These are phyloP conservation scores for Pristis pectinata DNA, from an alignment of 2,797 vertebrate species.

Conservation along the genomic window DNA sequence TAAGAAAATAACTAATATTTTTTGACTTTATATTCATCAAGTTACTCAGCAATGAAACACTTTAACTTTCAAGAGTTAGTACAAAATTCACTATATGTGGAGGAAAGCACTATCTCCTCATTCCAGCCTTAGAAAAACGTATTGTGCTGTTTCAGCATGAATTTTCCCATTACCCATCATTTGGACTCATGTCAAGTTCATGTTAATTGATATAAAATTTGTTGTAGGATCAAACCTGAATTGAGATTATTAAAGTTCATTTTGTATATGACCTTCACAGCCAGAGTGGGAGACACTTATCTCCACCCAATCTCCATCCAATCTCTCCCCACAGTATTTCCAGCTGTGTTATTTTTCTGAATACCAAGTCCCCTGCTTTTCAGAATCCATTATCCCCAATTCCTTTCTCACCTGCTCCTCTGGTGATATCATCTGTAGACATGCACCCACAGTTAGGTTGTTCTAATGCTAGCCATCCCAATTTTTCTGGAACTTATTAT, in stretches of 20 bases:
- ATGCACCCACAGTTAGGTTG: background rate
- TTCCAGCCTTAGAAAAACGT: background rate
- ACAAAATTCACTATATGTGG: background rate
- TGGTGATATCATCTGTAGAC: background rate
- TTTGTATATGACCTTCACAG: background rate
- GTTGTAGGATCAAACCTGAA: background rate
- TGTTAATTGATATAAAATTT: background rate
- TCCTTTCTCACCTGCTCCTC: background rate
- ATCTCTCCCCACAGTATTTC: background rate
- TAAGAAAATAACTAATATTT: background rate
- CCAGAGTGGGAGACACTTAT: background rate
- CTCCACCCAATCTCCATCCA: background rate
- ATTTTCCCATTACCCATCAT: background rate
- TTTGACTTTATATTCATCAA: background rate
- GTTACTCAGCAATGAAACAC: background rate
- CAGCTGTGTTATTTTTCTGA: background rate
- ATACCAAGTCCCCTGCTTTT: background rate
- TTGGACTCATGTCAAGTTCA: background rate
- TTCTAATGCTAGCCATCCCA: background rate
- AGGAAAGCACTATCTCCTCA: background rate
- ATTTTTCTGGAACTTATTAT: too few species aligned
- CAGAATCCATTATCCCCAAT: background rate
- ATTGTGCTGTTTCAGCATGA: background rate
- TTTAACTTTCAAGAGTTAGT: background rate
- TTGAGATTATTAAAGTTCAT: background rate